phyloP scores from a whole-genome alignment of 2,797 vertebrate species.

The Ctenosaura bakeri region DNA sequence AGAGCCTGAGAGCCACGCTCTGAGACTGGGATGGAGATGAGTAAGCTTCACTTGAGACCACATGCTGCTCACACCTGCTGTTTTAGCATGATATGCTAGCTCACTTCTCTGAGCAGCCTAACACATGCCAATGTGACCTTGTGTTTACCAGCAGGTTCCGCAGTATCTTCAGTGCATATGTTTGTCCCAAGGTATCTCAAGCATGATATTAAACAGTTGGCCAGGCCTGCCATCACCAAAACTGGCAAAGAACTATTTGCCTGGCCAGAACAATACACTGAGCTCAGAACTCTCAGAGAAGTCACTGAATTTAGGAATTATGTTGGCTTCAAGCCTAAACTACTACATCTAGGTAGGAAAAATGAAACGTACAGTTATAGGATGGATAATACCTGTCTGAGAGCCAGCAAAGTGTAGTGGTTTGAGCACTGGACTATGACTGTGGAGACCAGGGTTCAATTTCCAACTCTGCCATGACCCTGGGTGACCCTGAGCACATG shows the following conservation, averaged over 20 bases:
- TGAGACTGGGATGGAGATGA: background rate
- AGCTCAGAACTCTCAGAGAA: background rate
- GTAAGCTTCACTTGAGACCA: background rate
- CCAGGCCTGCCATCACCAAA: background rate
- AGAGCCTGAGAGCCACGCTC: background rate
- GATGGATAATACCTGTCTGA: no score
- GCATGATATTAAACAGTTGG: background rate
- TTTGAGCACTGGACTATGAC: no score
- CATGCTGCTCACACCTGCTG: conserved; percentile 12
- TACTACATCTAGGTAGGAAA: no score
- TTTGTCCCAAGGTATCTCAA: conserved; percentile 31
- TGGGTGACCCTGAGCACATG: no score
- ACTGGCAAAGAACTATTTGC: background rate
- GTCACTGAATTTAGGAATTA: background rate
- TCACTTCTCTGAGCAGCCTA: background rate
- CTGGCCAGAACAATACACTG: background rate
- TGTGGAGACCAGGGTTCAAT: no score
- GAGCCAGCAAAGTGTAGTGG: no score
- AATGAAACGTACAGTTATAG: no score
- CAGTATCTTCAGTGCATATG: background rate
- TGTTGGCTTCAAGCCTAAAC: no score
- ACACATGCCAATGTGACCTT: conserved; percentile 19
- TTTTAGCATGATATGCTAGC: background rate
- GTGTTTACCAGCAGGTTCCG: conserved; percentile 1
- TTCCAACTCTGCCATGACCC: no score